Base-by-base conservation (phyloP, 2,797 vertebrate genomes). In the Selene dorsalis region DNA sequence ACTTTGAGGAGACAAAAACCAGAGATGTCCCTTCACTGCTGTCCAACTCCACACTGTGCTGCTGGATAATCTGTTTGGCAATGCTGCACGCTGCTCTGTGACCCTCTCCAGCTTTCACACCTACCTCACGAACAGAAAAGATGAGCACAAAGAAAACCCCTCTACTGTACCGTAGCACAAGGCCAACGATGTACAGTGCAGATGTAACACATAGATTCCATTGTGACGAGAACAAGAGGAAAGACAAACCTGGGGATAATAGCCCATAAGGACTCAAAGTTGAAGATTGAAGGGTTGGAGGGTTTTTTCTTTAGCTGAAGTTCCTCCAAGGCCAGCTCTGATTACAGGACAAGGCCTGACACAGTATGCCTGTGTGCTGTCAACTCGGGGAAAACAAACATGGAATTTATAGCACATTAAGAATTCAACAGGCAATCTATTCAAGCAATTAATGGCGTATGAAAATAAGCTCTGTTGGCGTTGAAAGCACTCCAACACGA, bases 361-460 rank as follows among this genome's bases (percentile, higher is more conserved):
- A 92, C 89, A 90, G 88, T 88, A 66, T 90, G 93, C 88, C 85
- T 91, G 89, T 55, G 85, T 77, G 85, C 88, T 92, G 94, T 94
- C 94, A 94, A 93, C 89, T 88, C 77, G 53, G 74, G 71, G 88
- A 93, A 94, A 94, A 94, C 93, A 95, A 94, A 94, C 93, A 94
- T 59, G 87, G 93, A 93, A 93, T 93, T 94, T 93, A 94, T 93
- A 93, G 91, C 92, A 89, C 93, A 94, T 94, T 94, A 95, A 94
- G 93, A 94, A 94, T 94, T 94, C 93, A 94, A 94, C 93, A 94
- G 93, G 93, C 94, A 94, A 95, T 94, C 93, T 94, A 94, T 94
- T 95, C 93, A 92, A 84, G 93, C 93, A 94, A 94, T 94, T 94
- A 95, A 94, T 94, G 94, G 93, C 89, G 87, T 94, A 94, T 92